These are phyloP conservation scores for Notarius quadriscutis DNA, from an alignment of 2,113 vertebrate species.

Conservation along the genomic window DNA sequence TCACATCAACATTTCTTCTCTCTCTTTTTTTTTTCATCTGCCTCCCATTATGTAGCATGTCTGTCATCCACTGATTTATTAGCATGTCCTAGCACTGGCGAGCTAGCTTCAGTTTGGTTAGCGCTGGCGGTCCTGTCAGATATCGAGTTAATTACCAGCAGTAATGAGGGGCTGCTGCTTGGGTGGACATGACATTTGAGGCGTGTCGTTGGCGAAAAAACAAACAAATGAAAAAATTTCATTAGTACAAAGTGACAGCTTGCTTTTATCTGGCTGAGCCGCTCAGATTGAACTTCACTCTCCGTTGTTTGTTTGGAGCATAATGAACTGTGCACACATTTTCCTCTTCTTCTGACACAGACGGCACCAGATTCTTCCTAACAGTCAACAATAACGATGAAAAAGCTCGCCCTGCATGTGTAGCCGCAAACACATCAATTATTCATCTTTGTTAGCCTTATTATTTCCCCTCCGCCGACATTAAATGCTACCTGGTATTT, in stretches of 20 bases:
- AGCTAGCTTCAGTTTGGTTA: slow-evolving; percentile 63
- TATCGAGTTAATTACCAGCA: slow-evolving; percentile 70
- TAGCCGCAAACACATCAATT: slow-evolving; percentile 61
- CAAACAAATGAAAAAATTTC: slow-evolving; percentile 70
- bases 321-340: slow-evolving; percentile 59
- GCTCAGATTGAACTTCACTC: slow-evolving; percentile 35
- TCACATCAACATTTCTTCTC: slow-evolving; percentile 87
- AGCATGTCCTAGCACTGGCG: slow-evolving; percentile 61
- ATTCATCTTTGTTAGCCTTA: slow-evolving; percentile 58
- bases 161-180: slow-evolving; percentile 65
- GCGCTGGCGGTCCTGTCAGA: slow-evolving; percentile 65
- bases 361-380: slow-evolving; percentile 49
- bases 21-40: slow-evolving; percentile 67
- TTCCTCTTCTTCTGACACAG: slow-evolving; percentile 36
- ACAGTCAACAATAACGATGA: slow-evolving; percentile 59
- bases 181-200: slow-evolving; percentile 71
- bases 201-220: slow-evolving; percentile 60
- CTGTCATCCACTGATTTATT: slow-evolving; percentile 74
- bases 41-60: slow-evolving; percentile 82
- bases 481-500: slow-evolving; percentile 51
- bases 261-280: slow-evolving; percentile 33
- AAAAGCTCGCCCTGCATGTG: slow-evolving; percentile 45
- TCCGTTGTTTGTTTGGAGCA: slow-evolving; percentile 55
- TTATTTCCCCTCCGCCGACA: slow-evolving; percentile 49
- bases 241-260: slow-evolving; percentile 69